Conservation (phyloP, 1,140 invertebrate genomes). For the Dendrolimus punctatus region DNA sequence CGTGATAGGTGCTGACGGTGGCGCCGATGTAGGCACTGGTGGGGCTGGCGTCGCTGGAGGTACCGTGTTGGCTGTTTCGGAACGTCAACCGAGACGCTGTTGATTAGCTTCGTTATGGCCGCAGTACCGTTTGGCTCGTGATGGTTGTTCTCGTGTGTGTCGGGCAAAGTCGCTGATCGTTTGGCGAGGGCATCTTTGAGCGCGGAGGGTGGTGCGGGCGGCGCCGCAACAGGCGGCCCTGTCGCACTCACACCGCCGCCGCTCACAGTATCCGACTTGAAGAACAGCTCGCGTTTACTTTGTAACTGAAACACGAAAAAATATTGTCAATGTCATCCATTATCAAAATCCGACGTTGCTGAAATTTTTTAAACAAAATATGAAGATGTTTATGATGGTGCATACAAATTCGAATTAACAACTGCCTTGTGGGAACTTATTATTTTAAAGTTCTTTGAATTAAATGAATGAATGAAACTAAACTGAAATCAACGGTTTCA, state of each 20-base stretch:
- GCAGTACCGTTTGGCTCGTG: conserved; percentile 51
- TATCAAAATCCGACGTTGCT: too few relatives aligned
- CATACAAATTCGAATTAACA: too few relatives aligned
- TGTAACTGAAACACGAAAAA: conserved; percentile 76
- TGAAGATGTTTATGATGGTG: too few relatives aligned
- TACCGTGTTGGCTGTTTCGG: conserved; percentile 60
- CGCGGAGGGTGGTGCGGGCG: conserved; percentile 52
- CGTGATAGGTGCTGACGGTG: conserved; percentile 26
- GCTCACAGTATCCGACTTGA: conserved; percentile 74
- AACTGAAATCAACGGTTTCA: too few relatives aligned
- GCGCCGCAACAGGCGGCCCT: conserved; percentile 46
- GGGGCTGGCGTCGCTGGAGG: conserved; percentile 66
- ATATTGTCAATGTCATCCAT: not conserved
- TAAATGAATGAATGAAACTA: not conserved
- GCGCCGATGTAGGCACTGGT: conserved; percentile 47
- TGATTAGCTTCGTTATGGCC: conserved; percentile 43
- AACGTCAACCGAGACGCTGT: conserved; percentile 56
- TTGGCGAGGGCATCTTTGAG: conserved; percentile 61
- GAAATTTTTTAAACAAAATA: too few relatives aligned
- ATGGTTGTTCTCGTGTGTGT: conserved; percentile 52
- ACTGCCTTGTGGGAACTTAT: too few relatives aligned
- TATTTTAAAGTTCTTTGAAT: not conserved
- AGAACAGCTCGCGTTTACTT: conserved; percentile 84
- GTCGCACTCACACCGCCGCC: conserved; percentile 49
- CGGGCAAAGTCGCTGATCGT: conserved; percentile 49